Evolutionary conservation across 2,113 vertebrate species (phyloP).

Genomic region (Chaetops frenatus): DNA sequence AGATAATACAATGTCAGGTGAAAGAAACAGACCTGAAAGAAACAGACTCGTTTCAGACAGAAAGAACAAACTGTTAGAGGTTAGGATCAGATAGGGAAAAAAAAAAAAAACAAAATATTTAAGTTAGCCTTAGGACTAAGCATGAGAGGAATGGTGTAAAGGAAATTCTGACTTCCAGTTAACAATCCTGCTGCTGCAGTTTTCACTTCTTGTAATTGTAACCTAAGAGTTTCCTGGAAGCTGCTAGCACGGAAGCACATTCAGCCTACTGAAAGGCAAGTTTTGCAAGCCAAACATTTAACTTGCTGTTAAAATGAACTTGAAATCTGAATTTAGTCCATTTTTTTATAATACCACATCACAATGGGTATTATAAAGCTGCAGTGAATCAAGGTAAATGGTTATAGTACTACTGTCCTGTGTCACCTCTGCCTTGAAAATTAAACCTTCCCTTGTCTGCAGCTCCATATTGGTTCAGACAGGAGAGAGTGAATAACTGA

Average conservation of each 20-base stretch:
- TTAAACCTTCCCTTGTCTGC: background rate
- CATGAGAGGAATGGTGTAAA: conserved; percentile 4
- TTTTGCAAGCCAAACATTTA: conserved; percentile 10
- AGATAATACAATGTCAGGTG: background rate
- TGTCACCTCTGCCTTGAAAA: background rate
- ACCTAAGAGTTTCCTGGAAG: conserved; percentile 59
- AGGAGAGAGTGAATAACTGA: background rate
- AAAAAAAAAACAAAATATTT: background rate
- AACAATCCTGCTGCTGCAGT: conserved; percentile 39
- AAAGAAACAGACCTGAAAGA: background rate
- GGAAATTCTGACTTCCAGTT: conserved; percentile 62
- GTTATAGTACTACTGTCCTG: background rate
- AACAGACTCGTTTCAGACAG: too few species aligned
- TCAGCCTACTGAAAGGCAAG: background rate
- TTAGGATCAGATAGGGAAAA: background rate
- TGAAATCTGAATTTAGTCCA: background rate
- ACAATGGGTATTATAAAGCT: background rate
- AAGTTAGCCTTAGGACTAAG: background rate
- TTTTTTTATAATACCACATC: background rate
- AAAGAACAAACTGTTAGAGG: background rate
- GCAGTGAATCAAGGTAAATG: background rate
- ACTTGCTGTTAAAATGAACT: background rate
- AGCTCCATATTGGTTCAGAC: background rate
- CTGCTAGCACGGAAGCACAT: conserved; percentile 40
- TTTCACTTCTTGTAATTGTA: conserved; percentile 61